Base-by-base conservation (phyloP, 2,888 invertebrate genomes). In the Scelioninae gen. 1 region DNA sequence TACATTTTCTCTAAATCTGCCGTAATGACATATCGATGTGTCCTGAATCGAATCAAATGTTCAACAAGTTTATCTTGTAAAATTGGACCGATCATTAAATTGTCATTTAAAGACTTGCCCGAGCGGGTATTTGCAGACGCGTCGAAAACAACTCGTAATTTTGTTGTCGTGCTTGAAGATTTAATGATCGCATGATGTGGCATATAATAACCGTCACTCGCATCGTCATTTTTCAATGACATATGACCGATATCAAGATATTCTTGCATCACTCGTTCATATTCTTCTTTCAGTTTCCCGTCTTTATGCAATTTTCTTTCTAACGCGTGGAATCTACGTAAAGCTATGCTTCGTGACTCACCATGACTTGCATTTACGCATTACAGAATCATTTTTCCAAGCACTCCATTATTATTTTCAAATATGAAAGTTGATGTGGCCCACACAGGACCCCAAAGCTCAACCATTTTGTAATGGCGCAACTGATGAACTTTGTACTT, bases 401-500 rank as follows among this genome's bases (percentile, higher is more conserved):
- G 65, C 45, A 79, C 75, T 40, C 86, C 87, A 78, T 87, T 86
- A 66, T 75, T 81, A 74, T 76, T 84, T 78, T 88, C 85, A 56
- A 84, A 88, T 43, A 77, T 68, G 62, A 86, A 87, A 60, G 86
- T 77, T 8, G 87, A 85, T 15, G 79, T 85, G 11, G 84, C 78
- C 84, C 84, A 84, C 23, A 84, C 71, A 66, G 86, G 86, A 15
- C 88, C 86, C 86, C 87, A 88, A 49, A 82, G 56, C 74, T 78
- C 75, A 13, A 87, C 85, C 79, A 81, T 56, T 8, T 47, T 81
- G 10, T 84, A 78, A 83, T 87, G 86, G 23, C 65, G 15, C 11
- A 86, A 56, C 34, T 85, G 85, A 65, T 88, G 86, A 13, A 83
- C 34, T 68, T 87, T 87, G 49, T 86, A 88, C 32, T 86, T 84